Percentiles rank a stretch among this genome's conserved stretches.
phyloP scores from a whole-genome alignment of 2,888 invertebrate genomes.

The Cosmia pyralina region DNA sequence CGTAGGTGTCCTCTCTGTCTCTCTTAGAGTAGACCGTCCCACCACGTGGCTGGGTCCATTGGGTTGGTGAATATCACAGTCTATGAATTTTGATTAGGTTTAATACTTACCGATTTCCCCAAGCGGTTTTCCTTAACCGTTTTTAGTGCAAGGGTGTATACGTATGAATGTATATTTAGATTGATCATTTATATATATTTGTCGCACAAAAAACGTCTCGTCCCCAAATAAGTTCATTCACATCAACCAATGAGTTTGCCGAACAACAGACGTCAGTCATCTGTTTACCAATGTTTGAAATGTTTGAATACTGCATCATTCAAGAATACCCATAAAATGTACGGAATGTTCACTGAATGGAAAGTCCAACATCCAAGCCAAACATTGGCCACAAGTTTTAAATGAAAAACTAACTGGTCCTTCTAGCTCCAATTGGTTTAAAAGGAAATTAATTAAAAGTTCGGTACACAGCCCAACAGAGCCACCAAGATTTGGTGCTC shows the following conservation, averaged over 20 bases:
- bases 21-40: background rate
- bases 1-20: too few species aligned
- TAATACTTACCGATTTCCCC: background rate
- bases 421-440: background rate
- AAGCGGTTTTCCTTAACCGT: background rate
- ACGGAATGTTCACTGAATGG: background rate
- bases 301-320: conserved; percentile 9
- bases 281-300: conserved; percentile 23
- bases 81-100: background rate
- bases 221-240: conserved; percentile 48
- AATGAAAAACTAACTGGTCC: background rate
- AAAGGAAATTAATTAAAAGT: background rate
- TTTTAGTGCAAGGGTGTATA: background rate
- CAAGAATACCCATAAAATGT: background rate
- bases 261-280: conserved; percentile 31
- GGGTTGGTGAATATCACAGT: background rate
- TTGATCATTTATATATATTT: conserved; percentile 6
- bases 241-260: conserved; percentile 43
- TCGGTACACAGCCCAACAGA: background rate
- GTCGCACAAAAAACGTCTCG: conserved; percentile 33
- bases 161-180: conserved; percentile 3
- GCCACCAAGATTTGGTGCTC: background rate
- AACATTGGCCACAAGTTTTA: conserved; percentile 5
- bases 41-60: background rate
- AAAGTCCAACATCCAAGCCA: background rate